Base-by-base conservation (phyloP, 2,797 vertebrate species). In the Micromesistius poutassou region DNA sequence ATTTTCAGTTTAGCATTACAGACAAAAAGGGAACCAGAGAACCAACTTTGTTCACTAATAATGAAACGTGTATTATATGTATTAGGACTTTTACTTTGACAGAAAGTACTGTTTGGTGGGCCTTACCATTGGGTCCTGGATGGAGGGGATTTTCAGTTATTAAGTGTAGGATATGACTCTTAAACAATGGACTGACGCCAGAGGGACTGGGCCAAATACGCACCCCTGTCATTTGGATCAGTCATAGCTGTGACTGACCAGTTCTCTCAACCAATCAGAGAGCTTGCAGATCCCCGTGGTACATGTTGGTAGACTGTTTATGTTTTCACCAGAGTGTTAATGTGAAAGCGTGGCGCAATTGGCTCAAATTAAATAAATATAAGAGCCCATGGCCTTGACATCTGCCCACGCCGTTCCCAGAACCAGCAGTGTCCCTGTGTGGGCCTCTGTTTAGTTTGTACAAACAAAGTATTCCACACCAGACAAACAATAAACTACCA, bases 351-450 rank as follows among this genome's bases (percentile, higher is more conserved):
- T 71, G 68, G 68, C 12, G 12, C 28, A 25, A 31, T 71, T 62
- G 55, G 55, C n/a, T 62, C 55, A 62, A 62, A 62, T 62, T 7
- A 62, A 62, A 31, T 71, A 31, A 71, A 30, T 71, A 31, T 31
- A 31, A 71, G 30, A 71, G 16, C 10, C 68, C 79, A 2, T 83
- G 85, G 3, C 82, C 87, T 30, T 55, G 30, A 9, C 81, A 81
- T 25, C 87, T 85, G 74, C 77, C 87, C 35, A 83, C 86, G 68
- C 85, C 89, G 25, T 91, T 90, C 70, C 83, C 84, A 30, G 89
- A 87, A 0, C 74, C 74, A 30, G 46, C 10, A 66, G 55, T n/a
- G 19, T 25, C 46, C 16, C 38, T 74, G 73, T 30, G 40, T 74
- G 73, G 40, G 38, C 40, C n/a, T 74, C 36, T 74, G 73, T 74